Base-by-base conservation (phyloP, 2,797 vertebrate species). In the Hyperoplus lanceolatus region DNA sequence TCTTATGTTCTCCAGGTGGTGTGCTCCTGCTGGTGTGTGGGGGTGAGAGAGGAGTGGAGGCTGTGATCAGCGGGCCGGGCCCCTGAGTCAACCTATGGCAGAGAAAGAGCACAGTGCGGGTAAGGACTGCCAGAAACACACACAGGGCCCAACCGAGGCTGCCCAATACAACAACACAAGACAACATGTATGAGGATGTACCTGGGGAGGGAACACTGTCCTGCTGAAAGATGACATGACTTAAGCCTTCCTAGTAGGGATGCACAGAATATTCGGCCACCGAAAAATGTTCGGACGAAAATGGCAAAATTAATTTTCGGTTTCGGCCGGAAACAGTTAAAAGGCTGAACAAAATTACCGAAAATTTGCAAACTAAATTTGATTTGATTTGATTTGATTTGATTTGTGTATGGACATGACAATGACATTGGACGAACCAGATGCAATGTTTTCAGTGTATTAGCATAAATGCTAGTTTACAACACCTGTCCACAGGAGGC, bases 11-110 rank as follows among this genome's bases (percentile, higher is more conserved):
- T 73, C 38, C 83, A 92, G 92, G 88, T 87, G 42, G 16, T 71
- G 61, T 51, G 77, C 57, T 88, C 38, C 54, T 49, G 49, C 65
- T 51, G 68, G 43, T 76, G 80, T 42, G 43, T 76, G 80, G 39
- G 57, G 75, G 51, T 69, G 79, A 60, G 16, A 55, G 57, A 82
- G 55, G 57, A 70, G 54, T 21, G 68, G 61, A 83, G 75, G 70
- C 77, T 60, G 78, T 83, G 73, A 87, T 80, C 75, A 80, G 73
- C 71, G 51, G 77, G 86, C 77, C 10, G 80, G 72, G 61, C 77
- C 84, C 21, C 14, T 83, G 81, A 84, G 60, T 70, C 85, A 91
- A 81, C 90, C 86, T 89, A 93, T 94, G 93, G 93, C 90, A 92
- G 73, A 92, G 75, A 87, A 78, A 82, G 86, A 85, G 79, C 78